Evolutionary conservation across 2,113 vertebrate species (phyloP), one percentile per base, ranked within the genome.

Genomic region (Mionectes macconnelli): DNA sequence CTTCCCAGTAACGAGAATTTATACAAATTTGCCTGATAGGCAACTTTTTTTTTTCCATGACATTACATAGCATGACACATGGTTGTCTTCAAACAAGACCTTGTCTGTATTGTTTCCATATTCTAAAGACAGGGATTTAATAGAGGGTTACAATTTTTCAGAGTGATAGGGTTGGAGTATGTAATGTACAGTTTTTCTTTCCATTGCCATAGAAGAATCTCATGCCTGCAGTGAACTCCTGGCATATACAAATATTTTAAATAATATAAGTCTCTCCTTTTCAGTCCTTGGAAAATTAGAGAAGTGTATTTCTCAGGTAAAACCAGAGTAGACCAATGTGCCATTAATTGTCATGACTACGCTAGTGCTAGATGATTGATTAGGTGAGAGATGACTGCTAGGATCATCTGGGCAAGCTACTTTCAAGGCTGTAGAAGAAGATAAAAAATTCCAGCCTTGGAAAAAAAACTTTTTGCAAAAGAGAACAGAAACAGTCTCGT

Each of bases 241-340:
- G 64, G 25, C 72, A 90, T n/a, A 90, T 19, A 64, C 80, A 96
- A 91, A 87, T 93, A 93, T 90, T 95, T 90, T 42, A 92, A 94
- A 93, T 56, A 94, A 93, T 77, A 88, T 24, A 63, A 14, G 80
- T 59, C 35, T 55, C 6, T 80, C 25, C 22, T 88, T 89, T 52
- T 66, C 50, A 50, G n/a, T 31, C 18, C 17, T 66, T 80, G n/a
- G 23, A 82, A 93, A 70, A 66, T 33, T 9, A 83, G 40, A 73
- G 14, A 60, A 64, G 5, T 37, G 4, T 40, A 44, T 93, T 88
- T 83, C 40, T 74, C n/a, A 84, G 37, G 9, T 8, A 94, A 92
- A 94, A 66, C 13, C 33, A 66, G 53, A 16, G 16, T 35, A 86
- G 76, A 88, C 19, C 55, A 59, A 74, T 23, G 67, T 80, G 45